Base-by-base conservation (phyloP, 2,113 vertebrate genomes). In the Gambusia holbrooki region DNA sequence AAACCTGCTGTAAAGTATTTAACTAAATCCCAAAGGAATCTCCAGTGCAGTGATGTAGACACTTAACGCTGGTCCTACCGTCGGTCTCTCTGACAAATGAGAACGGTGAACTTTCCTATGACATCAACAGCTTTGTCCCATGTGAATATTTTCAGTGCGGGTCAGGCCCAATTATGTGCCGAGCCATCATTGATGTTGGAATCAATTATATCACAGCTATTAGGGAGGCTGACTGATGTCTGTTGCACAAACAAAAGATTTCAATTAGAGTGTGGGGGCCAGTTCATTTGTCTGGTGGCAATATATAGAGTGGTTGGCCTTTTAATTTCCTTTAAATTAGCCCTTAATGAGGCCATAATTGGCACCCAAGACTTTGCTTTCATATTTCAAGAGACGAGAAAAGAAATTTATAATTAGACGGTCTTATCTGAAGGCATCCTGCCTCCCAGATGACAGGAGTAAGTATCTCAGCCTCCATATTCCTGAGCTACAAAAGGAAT, bases 291-390 rank as follows among this genome's bases (percentile, higher is more conserved):
- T 91, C 90, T 91, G 88, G 83, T 90, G 89, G 90, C 78, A 32
- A 82, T 90, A 90, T 91, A 88, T 83, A 82, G 85, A 92, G 87
- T 86, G 76, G 87, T 86, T 92, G 87, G 88, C 87, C 92, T 93
- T 92, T 92, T 94, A 89, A 93, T 93, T 93, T 93, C 90, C 90
- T 92, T 90, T 89, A 92, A 92, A 92, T 93, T 86, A 91, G 86
- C 75, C 88, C 62, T 82, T 93, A 92, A 93, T 92, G 91, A 92
- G 90, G 85, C 87, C 86, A 84, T 91, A 92, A 92, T 89, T 89
- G 87, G 79, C 84, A 87, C 86, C 87, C 78, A 75, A 89, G 90
- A 87, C 79, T 87, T 88, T 72, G 77, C 86, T 81, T 90, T 90
- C 85, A 92, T 92, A 91, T 92, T 90, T 89, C 83, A 87, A 27